Conservation (phyloP, 1,140 invertebrate species). For the Asobara japonica region DNA sequence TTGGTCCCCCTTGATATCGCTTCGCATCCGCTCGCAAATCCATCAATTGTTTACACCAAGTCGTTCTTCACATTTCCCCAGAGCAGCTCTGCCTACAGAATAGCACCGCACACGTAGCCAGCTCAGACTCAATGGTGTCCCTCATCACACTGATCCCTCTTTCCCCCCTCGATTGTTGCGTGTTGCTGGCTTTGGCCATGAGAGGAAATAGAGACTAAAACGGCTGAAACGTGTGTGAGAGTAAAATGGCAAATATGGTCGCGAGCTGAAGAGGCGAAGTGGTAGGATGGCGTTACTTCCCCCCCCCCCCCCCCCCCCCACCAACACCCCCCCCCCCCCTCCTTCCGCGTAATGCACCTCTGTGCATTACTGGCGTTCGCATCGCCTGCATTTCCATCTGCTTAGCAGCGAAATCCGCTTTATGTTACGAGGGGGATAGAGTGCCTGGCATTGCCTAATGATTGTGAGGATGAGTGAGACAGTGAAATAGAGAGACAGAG, state of each 20-base stretch:
- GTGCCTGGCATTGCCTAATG: conserved; percentile 49
- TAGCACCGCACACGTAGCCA: neutral
- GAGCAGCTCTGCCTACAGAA: too few species aligned
- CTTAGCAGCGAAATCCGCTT: conserved; percentile 62
- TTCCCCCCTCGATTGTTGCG: neutral
- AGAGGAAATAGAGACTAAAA: neutral
- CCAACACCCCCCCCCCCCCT: too few species aligned
- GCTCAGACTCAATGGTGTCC: neutral
- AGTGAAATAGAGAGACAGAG: conserved; percentile 5
- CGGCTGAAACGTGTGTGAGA: neutral
- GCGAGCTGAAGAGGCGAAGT: neutral
- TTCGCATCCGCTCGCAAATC: too few species aligned
- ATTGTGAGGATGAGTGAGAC: conserved; percentile 45
- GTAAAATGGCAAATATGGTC: neutral
- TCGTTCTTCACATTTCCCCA: too few species aligned
- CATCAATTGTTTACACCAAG: too few species aligned
- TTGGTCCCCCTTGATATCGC: too few species aligned
- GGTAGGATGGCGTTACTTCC: neutral
- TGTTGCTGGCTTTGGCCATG: neutral
- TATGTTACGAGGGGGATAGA: conserved; percentile 55
- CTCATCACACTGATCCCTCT: neutral
- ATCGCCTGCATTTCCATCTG: conserved; percentile 60
- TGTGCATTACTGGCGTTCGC: conserved; percentile 54
- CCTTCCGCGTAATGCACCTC: conserved; percentile 33
- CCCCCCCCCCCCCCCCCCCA: too few species aligned